A percentile compares a stretch with the other conserved stretches of the same genome.
Conservation (phyloP, 2,797 vertebrate genomes). For the Ispidina picta region DNA sequence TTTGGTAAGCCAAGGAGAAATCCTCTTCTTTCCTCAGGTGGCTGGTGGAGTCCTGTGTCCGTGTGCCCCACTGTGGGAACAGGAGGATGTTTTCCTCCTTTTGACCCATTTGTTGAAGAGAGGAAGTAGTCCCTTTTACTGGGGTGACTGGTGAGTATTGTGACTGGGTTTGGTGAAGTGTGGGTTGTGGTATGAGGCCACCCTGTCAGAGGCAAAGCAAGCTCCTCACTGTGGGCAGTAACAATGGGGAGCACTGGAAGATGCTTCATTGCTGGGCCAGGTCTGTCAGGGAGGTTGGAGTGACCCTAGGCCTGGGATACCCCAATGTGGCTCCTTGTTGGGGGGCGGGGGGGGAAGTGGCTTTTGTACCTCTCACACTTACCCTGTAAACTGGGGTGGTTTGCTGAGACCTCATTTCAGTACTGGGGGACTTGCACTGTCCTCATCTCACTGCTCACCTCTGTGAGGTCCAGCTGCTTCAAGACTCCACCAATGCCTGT, state of each 20-base stretch:
- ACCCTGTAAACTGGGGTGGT: too few species aligned
- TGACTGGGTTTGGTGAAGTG: background rate
- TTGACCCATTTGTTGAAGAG: accelerated
- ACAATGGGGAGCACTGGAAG: background rate
- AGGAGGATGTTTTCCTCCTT: background rate
- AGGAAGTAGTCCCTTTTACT: background rate
- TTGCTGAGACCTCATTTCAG: background rate
- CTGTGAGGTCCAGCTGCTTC: background rate
- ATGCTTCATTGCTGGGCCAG: background rate
- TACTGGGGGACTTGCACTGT: background rate
- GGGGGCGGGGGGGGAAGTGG: too few species aligned
- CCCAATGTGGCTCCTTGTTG: background rate
- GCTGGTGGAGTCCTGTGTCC: background rate
- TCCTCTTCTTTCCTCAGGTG: background rate
- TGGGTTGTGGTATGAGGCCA: background rate
- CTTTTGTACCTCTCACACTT: background rate
- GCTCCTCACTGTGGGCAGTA: background rate
- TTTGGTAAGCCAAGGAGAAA: accelerated
- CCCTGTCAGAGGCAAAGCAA: background rate
- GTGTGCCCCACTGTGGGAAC: accelerated
- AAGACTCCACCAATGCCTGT: background rate
- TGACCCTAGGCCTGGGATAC: background rate
- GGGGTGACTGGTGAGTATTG: background rate
- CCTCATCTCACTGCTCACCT: background rate
- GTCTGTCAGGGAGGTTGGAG: accelerated